phyloP scores from a whole-genome alignment of 1,140 invertebrate genomes.

The Drosophila lini region DNA sequence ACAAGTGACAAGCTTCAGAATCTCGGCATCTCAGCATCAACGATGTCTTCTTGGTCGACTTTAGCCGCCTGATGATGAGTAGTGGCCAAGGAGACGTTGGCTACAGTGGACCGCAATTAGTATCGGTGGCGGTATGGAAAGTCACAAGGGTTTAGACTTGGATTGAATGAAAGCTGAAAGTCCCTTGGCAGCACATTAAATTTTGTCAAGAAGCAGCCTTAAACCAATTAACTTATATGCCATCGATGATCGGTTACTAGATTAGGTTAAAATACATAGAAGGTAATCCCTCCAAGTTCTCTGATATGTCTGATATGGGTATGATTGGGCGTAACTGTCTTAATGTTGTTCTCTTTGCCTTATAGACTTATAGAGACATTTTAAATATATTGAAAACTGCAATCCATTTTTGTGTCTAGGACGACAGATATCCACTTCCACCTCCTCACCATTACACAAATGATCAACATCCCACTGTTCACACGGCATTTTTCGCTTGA shows the following conservation, averaged over 20 bases:
- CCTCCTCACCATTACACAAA: not conserved
- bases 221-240: too few species aligned
- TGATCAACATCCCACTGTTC: conserved; percentile 45
- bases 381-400: not conserved
- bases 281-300: too few species aligned
- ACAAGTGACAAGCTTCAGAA: conserved; percentile 81
- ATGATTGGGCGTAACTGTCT: not conserved
- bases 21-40: conserved; percentile 52
- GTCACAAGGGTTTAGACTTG: not conserved
- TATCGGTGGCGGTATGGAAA: not conserved
- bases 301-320: not conserved
- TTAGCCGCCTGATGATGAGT: conserved; percentile 48
- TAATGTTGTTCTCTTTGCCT: too few species aligned
- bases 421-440: too few species aligned
- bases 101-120: conserved; percentile 28
- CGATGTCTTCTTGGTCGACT: conserved; percentile 41
- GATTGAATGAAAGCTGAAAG: not conserved
- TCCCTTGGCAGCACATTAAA: not conserved
- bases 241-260: too few species aligned
- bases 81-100: conserved; percentile 38
- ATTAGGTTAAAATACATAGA: too few species aligned
- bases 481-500: conserved; percentile 25
- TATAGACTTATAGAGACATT: not conserved
- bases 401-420: not conserved
- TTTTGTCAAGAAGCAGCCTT: too few species aligned